Evolutionary conservation across 1,140 invertebrate genomes (phyloP), one percentile per base, ranked within the genome.

Genomic region (Apis florea): DNA sequence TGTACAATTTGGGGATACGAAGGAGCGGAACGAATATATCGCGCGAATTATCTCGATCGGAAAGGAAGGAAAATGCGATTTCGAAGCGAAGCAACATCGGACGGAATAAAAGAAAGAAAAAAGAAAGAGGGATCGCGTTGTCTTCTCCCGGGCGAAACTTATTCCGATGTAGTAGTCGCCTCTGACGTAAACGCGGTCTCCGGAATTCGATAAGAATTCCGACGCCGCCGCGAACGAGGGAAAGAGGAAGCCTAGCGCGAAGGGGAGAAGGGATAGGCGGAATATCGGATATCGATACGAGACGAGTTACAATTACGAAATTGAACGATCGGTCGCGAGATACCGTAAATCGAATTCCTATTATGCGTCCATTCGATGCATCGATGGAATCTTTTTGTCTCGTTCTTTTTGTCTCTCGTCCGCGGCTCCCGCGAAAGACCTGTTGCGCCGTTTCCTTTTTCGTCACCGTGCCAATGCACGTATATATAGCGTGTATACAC

Each of bases 171-270:
- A 66, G 79, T 40, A 66, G 79, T 63, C 69, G 67, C 31, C 64
- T 85, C 86, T 92, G 90, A 92, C 90, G 90, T 90, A 91, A 91
- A 83, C 73, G 86, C 80, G 70, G 82, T 83, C 86, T 79, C 73
- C 59, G 83, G 47, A 74, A 70, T 82, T 84, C 86, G 91, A 92
- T 92, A 92, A 92, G 90, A 92, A 92, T 91, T 90, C 90, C 85
- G 88, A 92, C 90, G 90, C 90, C 89, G 91, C 75, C 72, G 75
- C 71, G 67, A 69, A 76, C 49, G 81, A 66, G 75, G 83, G 70
- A 78, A 82, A 73, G 83, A 83, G 81, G 78, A 83, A 82, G 26
- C 71, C 24, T 15, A n/a, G 40, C n/a, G 58, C 66, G 56, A 53
- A n/a, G 74, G 58, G 47, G 19, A 26, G 10, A 21, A 24, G 54